Conservation (phyloP, 2,888 invertebrate species). For the Pyrochroa serraticornis region DNA sequence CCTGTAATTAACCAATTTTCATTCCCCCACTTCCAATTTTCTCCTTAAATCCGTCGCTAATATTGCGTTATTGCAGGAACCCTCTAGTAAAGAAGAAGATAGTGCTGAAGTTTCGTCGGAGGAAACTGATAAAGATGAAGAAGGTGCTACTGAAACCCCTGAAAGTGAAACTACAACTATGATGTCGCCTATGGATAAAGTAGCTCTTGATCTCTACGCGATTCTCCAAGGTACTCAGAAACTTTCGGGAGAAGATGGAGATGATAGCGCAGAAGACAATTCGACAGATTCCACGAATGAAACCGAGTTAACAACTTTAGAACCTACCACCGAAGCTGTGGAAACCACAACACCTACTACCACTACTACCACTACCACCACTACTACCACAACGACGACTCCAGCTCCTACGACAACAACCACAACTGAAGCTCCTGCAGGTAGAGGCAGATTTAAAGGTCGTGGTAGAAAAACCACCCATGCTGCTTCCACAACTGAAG, state of each 20-base stretch:
- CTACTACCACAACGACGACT: constrained; percentile 63
- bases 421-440: constrained; percentile 45
- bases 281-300: constrained; percentile 31
- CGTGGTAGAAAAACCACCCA: constrained; percentile 56
- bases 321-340: constrained; percentile 33
- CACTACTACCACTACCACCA: constrained; percentile 63
- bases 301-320: constrained; percentile 27
- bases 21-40: constrained; percentile 28
- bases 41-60: background rate
- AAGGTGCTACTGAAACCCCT: constrained; percentile 38
- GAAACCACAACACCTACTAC: constrained; percentile 54
- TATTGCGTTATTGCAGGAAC: constrained; percentile 11
- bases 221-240: constrained; percentile 70
- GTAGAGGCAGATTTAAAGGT: constrained; percentile 43
- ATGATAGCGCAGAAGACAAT: constrained; percentile 52
- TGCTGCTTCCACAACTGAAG: constrained; percentile 47
- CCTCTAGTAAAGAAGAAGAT: constrained; percentile 47
- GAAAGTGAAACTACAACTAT: constrained; percentile 65
- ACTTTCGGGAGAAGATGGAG: constrained; percentile 56
- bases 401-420: constrained; percentile 56
- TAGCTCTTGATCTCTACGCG: constrained; percentile 82
- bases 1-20: constrained; percentile 35
- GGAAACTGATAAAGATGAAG: constrained; percentile 45
- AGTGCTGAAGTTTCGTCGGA: constrained; percentile 54
- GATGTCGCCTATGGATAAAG: constrained; percentile 78